Conservation (phyloP, 2,113 vertebrate species). For the Poicephalus gulielmi region DNA sequence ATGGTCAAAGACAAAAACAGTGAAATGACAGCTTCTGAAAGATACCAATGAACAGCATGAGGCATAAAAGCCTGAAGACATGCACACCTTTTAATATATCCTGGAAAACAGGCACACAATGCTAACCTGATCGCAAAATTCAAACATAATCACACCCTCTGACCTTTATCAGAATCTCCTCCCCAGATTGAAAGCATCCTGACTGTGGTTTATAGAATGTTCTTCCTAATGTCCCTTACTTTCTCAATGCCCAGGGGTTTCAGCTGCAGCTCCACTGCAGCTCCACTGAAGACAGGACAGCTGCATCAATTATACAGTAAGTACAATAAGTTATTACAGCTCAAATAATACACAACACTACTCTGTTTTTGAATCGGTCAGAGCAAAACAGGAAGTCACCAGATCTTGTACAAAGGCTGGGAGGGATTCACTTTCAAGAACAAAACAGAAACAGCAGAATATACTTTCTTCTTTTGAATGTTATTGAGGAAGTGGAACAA, state of each 20-base stretch:
- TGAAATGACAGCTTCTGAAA: neutral
- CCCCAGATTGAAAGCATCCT: neutral
- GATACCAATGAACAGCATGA: neutral
- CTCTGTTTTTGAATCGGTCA: neutral
- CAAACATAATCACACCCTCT: neutral
- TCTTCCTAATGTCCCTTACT: neutral
- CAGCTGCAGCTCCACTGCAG: neutral
- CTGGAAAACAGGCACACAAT: neutral
- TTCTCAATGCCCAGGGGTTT: neutral
- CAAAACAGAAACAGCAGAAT: neutral
- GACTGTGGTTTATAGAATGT: neutral
- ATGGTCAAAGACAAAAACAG: neutral
- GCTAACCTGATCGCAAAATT: neutral
- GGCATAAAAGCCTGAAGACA: neutral
- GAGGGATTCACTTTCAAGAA: neutral
- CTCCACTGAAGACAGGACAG: neutral
- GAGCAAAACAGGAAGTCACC: neutral
- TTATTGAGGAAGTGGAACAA: neutral
- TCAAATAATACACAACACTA: neutral
- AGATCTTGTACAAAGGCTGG: neutral
- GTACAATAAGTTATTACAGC: neutral
- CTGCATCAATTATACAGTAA: neutral
- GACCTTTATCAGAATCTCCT: neutral
- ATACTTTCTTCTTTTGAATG: neutral
- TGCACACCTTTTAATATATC: neutral